These are phyloP conservation scores for Cenopis cana DNA, from an alignment of 2,888 invertebrate species.

Conservation along the genomic window DNA sequence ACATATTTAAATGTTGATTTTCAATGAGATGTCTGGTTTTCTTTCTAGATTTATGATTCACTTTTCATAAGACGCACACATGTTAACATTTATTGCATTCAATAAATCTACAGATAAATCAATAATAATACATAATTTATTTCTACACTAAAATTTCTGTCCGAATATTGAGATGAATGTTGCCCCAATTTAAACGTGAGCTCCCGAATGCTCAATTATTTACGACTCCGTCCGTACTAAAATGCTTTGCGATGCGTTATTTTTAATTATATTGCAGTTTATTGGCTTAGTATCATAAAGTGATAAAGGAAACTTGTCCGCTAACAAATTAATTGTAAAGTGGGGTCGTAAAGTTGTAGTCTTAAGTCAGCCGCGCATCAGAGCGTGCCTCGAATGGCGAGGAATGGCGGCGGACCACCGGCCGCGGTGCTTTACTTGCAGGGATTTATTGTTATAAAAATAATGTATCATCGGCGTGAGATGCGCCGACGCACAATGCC, in stretches of 20 bases:
- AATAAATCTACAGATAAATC: constrained; percentile 20
- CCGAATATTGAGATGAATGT: constrained; percentile 21
- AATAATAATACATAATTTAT: constrained; percentile 13
- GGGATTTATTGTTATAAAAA: constrained; percentile 85
- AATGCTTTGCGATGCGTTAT: constrained; percentile 28
- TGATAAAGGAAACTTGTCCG: constrained; percentile 46
- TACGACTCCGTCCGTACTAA: constrained; percentile 27
- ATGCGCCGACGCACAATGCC: constrained; percentile 73
- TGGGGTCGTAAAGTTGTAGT: constrained; percentile 51
- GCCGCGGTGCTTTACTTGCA: constrained; percentile 80
- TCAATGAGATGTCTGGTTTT: background rate
- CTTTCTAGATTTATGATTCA: background rate
- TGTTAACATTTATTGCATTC: constrained; percentile 4
- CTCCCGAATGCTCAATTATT: constrained; percentile 30
- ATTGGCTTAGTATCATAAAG: constrained; percentile 40
- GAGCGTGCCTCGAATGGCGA: constrained; percentile 55
- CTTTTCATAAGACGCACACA: background rate
- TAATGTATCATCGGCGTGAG: constrained; percentile 79
- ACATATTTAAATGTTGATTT: background rate
- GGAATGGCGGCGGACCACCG: constrained; percentile 69
- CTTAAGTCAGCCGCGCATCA: constrained; percentile 52
- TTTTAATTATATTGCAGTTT: constrained; percentile 46
- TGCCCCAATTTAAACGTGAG: constrained; percentile 22
- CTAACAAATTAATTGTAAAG: constrained; percentile 53
- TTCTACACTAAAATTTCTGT: constrained; percentile 6